Evolutionary conservation across 2,113 vertebrate species (phyloP), one percentile per base, ranked within the genome.

Genomic region (Tragulus kanchil): DNA sequence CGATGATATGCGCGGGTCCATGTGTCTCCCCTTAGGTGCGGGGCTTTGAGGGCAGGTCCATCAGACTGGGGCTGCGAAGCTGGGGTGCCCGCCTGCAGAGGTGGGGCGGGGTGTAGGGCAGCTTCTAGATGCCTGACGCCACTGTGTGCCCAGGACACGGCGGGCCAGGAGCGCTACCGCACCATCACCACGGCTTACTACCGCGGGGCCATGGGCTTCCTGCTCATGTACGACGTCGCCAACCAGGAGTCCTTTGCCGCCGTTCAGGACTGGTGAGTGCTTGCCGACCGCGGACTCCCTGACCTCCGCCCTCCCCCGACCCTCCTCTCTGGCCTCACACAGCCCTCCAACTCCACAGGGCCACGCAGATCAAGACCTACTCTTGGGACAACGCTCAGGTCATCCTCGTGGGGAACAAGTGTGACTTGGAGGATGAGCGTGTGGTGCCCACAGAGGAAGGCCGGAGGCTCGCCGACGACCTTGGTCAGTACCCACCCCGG

Each of bases 381-480:
- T 99, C 99, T 4, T 99, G 99, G 99, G 99, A 99, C 98, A 99
- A 99, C 0, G 99, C 99, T 45, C 99, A 99, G 97, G 99, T 99
- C 69, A 99, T 99, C 98, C 99, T 99, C 94, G 99, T 99, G 19
- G 99, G 99, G 50, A 99, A 99, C 98, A 99, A 99, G 97, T 99
- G 99, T 81, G 99, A 99, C 98, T 99, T 99, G 99, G 99, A 99
- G 65, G 99, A 99, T 78, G 99, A 99, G 98, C 98, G 99, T 85
- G 98, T 99, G 0, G 98, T 99, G 45, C 98, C 99, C 0, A 93
- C 99, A 0, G 99, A 99, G 98, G 99, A 99, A 48, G 99, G 99
- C 64, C 99, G 98, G 97, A 99, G 99, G 94, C 98, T 99, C 73
- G 99, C 99, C 0, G 99, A 99, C 62, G 99, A 99, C 97, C 98